A percentile compares a stretch with the other conserved stretches of the same genome.
Evolutionary conservation across 2,888 invertebrate species (phyloP).

Genomic region (Xylota sylvarum): DNA sequence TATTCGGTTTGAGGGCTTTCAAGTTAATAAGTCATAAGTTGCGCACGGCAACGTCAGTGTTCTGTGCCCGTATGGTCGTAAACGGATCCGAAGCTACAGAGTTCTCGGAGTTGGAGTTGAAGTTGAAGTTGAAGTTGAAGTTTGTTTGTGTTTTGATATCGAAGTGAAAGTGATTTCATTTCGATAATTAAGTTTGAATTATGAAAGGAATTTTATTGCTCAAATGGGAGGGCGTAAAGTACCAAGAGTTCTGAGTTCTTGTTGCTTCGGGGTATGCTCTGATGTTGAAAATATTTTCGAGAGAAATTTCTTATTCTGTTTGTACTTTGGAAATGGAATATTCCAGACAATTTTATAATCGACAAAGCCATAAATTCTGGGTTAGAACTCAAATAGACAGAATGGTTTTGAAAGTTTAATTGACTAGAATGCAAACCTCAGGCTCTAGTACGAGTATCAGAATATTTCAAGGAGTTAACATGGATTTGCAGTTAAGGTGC

Average conservation of each 20-base stretch:
- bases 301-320: not conserved
- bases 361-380: not conserved
- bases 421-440: not conserved
- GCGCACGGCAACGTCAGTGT: slow-evolving; percentile 11
- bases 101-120: not conserved
- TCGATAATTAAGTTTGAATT: slow-evolving; percentile 60
- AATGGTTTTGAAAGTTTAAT: not conserved
- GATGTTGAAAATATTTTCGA: not conserved
- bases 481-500: too few relatives aligned
- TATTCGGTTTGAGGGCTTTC: slow-evolving; percentile 47
- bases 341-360: not conserved
- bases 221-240: not conserved
- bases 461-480: too few relatives aligned
- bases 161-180: slow-evolving; percentile 29
- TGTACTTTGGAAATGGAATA: not conserved
- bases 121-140: not conserved
- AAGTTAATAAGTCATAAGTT: slow-evolving; percentile 59
- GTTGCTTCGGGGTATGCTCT: not conserved
- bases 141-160: slow-evolving; percentile 11
- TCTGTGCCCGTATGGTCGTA: not conserved
- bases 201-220: slow-evolving; percentile 18
- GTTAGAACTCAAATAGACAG: not conserved
- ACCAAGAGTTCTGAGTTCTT: not conserved
- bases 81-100: not conserved
- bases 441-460: too few relatives aligned